A percentile compares a stretch with the other conserved stretches of the same genome.
These are phyloP conservation scores for Dicentrarchus labrax DNA, from an alignment of 2,113 vertebrate genomes.

Conservation along the genomic window DNA sequence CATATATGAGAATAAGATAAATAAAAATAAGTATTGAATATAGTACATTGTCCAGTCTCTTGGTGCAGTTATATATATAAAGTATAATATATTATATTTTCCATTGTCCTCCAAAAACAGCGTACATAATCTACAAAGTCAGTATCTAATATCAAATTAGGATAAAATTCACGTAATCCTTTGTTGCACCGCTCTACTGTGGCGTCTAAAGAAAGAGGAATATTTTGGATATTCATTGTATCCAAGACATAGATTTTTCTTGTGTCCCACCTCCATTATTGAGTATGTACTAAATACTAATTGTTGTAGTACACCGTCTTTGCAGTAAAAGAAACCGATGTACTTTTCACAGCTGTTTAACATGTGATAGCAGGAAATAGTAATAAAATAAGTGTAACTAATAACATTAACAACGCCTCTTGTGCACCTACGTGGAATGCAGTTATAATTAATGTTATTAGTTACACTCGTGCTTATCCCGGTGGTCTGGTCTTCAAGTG, in stretches of 20 bases:
- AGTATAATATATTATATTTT: no score
- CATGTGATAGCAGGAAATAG: neutral
- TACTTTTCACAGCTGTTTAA: neutral
- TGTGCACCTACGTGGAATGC: constrained; percentile 6
- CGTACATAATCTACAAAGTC: no score
- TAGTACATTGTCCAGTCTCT: neutral
- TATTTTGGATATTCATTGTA: no score
- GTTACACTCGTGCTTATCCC: constrained; percentile 3
- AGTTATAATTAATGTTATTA: constrained; percentile 16
- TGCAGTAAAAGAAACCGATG: neutral
- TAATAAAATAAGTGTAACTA: neutral
- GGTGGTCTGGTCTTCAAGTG: neutral
- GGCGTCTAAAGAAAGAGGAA: neutral
- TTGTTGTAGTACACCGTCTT: neutral
- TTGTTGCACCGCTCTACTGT: neutral
- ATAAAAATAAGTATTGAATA: neutral
- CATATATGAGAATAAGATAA: neutral
- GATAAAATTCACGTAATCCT: neutral
- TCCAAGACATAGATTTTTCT: neutral
- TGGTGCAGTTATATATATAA: neutral
- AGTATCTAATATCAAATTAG: no score
- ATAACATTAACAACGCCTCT: neutral
- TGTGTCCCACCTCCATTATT: neutral
- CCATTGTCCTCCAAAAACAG: no score
- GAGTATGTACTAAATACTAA: neutral